Conservation (phyloP, 2,797 vertebrate genomes). For the Mus caroli region DNA sequence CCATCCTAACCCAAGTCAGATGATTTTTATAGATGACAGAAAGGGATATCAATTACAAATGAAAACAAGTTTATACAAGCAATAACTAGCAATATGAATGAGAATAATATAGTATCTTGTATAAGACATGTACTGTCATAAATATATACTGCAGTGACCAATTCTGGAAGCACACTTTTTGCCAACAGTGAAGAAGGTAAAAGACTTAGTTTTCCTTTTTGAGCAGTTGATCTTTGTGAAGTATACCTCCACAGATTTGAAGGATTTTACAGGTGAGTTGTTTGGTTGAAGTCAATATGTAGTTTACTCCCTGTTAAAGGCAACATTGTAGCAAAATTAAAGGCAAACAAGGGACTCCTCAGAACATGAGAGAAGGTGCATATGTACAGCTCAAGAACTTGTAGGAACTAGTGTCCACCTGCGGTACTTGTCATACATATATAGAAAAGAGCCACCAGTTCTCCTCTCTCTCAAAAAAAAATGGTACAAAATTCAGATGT, state of each 20-base stretch:
- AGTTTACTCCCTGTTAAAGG: not conserved
- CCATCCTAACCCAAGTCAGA: slow-evolving; percentile 7
- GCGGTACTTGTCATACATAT: not conserved
- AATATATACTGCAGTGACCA: not conserved
- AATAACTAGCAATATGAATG: not conserved
- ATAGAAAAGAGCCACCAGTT: not conserved
- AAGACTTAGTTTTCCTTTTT: not conserved
- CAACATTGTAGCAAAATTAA: slow-evolving; percentile 27
- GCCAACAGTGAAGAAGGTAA: not conserved
- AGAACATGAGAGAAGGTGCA: not conserved
- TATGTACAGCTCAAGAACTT: not conserved
- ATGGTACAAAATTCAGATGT: not conserved
- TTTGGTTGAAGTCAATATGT: not conserved
- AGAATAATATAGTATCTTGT: not conserved
- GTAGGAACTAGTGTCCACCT: not conserved
- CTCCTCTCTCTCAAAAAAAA: not conserved
- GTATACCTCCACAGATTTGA: not conserved
- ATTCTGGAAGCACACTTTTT: not conserved
- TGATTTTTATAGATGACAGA: slow-evolving; percentile 17
- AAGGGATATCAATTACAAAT: slow-evolving; percentile 24
- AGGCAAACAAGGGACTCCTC: not conserved
- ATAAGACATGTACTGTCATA: not conserved
- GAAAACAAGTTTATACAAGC: slow-evolving; percentile 2
- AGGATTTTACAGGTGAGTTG: not conserved
- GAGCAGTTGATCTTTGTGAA: not conserved